Percentiles rank a stretch among this genome's conserved stretches.
Evolutionary conservation across 2,797 vertebrate genomes (phyloP).

Genomic region (Lindbergichthys nudifrons): DNA sequence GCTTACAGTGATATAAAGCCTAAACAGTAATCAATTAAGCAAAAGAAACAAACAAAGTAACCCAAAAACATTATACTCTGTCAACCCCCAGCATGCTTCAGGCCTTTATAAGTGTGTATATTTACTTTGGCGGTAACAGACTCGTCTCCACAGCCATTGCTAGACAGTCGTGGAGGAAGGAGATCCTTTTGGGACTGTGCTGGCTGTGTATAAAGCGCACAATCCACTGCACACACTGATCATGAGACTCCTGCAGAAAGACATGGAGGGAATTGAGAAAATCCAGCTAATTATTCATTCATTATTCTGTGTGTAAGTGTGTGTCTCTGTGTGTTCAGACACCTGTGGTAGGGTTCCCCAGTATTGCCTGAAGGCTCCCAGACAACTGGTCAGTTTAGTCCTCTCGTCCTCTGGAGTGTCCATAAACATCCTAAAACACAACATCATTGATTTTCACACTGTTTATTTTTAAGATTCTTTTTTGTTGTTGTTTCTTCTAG

Average conservation of each 20-base stretch:
- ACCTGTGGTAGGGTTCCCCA: constrained; percentile 96
- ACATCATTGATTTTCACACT: not conserved
- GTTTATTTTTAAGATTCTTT: not conserved
- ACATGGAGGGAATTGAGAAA: not conserved
- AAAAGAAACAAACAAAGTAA: not conserved
- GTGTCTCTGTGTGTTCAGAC: not conserved
- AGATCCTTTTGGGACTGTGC: constrained; percentile 97
- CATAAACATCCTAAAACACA: constrained; percentile 93
- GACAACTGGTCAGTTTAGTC: constrained; percentile 95
- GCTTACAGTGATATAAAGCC: not conserved
- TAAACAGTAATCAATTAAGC: not conserved
- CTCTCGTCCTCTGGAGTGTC: constrained; percentile 96
- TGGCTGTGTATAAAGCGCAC: constrained; percentile 96
- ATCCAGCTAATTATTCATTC: not conserved
- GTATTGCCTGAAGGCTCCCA: constrained; percentile 94
- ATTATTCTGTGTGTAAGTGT: not conserved
- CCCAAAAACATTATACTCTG: not conserved
- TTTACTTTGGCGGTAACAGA: constrained; percentile 92
- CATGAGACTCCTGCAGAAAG: constrained; percentile 92
- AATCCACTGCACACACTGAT: constrained; percentile 98
- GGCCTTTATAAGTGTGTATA: not conserved
- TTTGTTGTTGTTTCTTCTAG: not conserved
- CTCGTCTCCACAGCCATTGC: constrained; percentile 97
- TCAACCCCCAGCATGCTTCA: not conserved
- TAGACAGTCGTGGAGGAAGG: constrained; percentile 97